Evolutionary conservation across 2,888 invertebrate species (phyloP).

Genomic region (Helobdella robusta): DNA sequence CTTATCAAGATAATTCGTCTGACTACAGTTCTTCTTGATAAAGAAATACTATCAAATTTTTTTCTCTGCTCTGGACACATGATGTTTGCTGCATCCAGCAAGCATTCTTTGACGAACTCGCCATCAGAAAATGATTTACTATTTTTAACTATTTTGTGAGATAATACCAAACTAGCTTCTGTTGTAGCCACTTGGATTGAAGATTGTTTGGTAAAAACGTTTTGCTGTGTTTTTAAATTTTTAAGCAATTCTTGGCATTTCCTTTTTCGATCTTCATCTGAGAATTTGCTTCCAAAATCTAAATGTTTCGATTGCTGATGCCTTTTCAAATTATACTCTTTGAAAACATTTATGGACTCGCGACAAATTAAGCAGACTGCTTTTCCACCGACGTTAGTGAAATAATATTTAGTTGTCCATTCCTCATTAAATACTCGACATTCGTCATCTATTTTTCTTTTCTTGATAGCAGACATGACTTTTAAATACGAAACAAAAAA

Average conservation of each 20-base stretch:
- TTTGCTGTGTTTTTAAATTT: background rate
- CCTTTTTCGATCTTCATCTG: background rate
- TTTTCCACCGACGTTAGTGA: constrained; percentile 10
- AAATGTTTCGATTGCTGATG: background rate
- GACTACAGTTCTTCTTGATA: constrained; percentile 5
- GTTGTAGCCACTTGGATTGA: background rate
- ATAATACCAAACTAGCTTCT: background rate
- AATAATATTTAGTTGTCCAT: background rate
- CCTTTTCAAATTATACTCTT: background rate
- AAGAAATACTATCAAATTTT: background rate
- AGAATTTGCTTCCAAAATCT: background rate
- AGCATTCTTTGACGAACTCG: background rate
- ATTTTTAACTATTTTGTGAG: background rate
- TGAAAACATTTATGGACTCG: background rate
- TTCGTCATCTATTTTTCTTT: constrained; percentile 11
- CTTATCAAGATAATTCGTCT: background rate
- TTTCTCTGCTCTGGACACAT: constrained; percentile 4
- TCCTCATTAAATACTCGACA: constrained; percentile 14
- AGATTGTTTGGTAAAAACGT: background rate
- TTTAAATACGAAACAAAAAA: no score
- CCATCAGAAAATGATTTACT: background rate
- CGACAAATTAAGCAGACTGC: background rate
- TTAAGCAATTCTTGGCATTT: background rate
- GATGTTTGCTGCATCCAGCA: background rate
- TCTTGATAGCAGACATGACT: no score